Percentiles rank a stretch among this genome's conserved stretches.
Conservation (phyloP, 2,113 vertebrate species). For the Eolophus roseicapilla region DNA sequence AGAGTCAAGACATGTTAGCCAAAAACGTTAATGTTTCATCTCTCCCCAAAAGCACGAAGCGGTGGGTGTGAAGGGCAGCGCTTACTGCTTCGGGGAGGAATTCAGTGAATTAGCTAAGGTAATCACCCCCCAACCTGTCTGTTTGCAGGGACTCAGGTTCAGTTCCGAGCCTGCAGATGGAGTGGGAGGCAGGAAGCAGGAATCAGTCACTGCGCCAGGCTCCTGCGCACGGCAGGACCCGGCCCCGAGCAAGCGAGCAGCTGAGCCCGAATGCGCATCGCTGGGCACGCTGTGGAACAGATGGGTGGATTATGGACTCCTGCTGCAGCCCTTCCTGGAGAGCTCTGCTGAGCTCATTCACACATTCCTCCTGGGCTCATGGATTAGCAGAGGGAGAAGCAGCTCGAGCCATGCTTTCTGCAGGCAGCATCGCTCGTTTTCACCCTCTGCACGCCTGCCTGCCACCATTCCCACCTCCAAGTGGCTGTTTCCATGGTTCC, state of each 20-base stretch:
- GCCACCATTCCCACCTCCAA: rapidly evolving
- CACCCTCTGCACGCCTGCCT: rapidly evolving
- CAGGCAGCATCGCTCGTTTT: rapidly evolving
- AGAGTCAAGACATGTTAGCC: neutral
- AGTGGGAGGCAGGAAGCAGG: neutral
- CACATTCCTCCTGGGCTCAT: neutral
- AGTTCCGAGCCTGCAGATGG: rapidly evolving
- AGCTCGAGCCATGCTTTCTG: neutral
- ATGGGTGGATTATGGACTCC: neutral
- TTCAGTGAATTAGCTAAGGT: too few relatives aligned
- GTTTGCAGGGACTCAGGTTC: rapidly evolving
- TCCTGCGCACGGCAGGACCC: neutral
- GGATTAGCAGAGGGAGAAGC: neutral
- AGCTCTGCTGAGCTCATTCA: neutral
- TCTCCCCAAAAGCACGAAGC: neutral
- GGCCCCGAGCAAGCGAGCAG: neutral
- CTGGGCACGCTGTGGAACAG: neutral
- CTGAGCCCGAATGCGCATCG: rapidly evolving
- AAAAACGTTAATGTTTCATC: neutral
- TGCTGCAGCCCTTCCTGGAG: neutral
- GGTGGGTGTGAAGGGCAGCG: rapidly evolving
- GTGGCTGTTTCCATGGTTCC: neutral
- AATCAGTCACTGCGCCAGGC: rapidly evolving
- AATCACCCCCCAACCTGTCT: neutral
- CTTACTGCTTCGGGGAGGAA: neutral